Conservation (phyloP, 2,113 vertebrate genomes). For the Pituophis catenifer region DNA sequence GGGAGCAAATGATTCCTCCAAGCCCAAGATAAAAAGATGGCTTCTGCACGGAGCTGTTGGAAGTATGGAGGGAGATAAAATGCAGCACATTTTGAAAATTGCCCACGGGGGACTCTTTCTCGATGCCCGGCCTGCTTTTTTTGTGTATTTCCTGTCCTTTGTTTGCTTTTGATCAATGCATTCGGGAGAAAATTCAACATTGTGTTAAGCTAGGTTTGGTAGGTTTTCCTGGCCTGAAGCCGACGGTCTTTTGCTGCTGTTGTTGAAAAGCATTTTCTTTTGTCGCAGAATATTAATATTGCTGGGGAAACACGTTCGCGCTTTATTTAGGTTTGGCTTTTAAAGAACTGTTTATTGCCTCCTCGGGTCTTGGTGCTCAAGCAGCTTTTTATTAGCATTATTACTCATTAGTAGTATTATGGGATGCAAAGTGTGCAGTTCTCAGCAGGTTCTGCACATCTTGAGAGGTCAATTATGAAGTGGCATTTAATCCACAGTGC, state of each 20-base stretch:
- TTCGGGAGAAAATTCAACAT: conserved; percentile 6
- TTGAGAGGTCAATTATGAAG: not conserved
- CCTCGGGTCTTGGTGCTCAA: not conserved
- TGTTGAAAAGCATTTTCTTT: not conserved
- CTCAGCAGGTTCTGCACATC: not conserved
- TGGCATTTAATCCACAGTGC: not conserved
- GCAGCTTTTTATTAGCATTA: not conserved
- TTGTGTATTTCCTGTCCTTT: not conserved
- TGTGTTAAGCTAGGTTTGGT: not conserved
- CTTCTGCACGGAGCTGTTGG: conserved; percentile 21
- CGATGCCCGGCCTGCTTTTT: not conserved
- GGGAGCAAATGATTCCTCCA: conserved; percentile 47
- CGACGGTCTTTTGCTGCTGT: not conserved
- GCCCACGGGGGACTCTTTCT: not conserved
- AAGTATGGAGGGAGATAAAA: not conserved
- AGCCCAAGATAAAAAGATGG: conserved; percentile 47
- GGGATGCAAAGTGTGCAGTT: not conserved
- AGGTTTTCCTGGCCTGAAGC: conserved; percentile 28
- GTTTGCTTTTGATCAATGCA: not conserved
- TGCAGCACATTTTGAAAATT: not conserved
- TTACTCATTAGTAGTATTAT: not conserved
- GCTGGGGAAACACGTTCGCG: not conserved
- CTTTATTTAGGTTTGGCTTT: not conserved
- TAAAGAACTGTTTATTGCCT: not conserved
- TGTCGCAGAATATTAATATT: not conserved